Evolutionary conservation across 2,797 vertebrate species (phyloP).

Genomic region (Tachyglossus aculeatus): DNA sequence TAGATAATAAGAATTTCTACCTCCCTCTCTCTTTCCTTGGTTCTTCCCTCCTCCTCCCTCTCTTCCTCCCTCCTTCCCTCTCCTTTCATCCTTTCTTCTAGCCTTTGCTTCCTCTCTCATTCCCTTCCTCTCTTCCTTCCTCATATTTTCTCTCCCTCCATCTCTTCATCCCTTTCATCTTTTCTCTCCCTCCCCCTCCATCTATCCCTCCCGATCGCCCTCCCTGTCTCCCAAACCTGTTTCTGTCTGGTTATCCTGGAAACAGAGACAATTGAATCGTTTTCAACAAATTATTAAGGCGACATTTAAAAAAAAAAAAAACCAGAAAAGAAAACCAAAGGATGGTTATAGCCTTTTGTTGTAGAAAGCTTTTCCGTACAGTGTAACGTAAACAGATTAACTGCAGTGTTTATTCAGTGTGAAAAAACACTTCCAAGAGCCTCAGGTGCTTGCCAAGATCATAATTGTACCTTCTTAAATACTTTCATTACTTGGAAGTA

Average conservation of each 20-base stretch:
- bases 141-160: too few relatives aligned
- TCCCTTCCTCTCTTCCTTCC: too few relatives aligned
- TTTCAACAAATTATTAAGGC: conserved; percentile 64
- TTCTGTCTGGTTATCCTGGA: conserved; percentile 40
- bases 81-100: too few relatives aligned
- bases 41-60: too few relatives aligned
- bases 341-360: conserved; percentile 70
- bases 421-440: conserved; percentile 80
- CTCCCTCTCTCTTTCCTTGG: too few relatives aligned
- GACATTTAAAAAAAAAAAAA: conserved; percentile 49
- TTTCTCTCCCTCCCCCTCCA: too few relatives aligned
- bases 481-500: conserved; percentile 80
- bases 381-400: conserved; percentile 77
- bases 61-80: too few relatives aligned
- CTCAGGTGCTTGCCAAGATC: conserved; percentile 81
- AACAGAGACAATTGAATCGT: conserved; percentile 50
- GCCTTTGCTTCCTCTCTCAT: too few relatives aligned
- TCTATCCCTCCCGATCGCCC: neutral
- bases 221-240: conserved; percentile 35
- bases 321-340: conserved; percentile 56
- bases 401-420: conserved; percentile 80
- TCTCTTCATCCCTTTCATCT: too few relatives aligned
- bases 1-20: too few relatives aligned
- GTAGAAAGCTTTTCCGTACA: conserved; percentile 71
- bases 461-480: conserved; percentile 84